These are phyloP conservation scores for Spea multiplicata DNA, from an alignment of 2,113 vertebrate genomes.

Conservation along the genomic window DNA sequence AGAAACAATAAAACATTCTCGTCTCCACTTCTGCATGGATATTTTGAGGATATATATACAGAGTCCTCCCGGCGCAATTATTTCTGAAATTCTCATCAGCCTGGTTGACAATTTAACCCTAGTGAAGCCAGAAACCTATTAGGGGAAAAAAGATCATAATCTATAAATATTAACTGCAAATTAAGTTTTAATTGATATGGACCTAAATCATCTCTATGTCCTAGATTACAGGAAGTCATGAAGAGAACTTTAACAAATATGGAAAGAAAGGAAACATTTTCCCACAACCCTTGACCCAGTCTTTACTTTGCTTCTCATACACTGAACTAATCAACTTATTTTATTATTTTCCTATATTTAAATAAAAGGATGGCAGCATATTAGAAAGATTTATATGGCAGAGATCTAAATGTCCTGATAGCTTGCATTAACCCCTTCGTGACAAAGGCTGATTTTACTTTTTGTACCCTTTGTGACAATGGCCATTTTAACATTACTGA, in stretches of 20 bases:
- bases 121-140: neutral
- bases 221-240: constrained; percentile 32
- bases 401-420: too few species aligned
- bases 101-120: neutral
- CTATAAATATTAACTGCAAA: neutral
- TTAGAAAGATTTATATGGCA: too few species aligned
- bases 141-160: neutral
- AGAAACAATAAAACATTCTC: neutral
- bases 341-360: too few species aligned
- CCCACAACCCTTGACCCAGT: constrained; percentile 39
- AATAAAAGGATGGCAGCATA: too few species aligned
- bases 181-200: neutral
- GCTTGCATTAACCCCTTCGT: too few species aligned
- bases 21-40: neutral
- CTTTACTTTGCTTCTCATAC: constrained; percentile 18
- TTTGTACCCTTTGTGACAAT: too few species aligned
- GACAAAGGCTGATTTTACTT: too few species aligned
- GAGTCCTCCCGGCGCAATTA: neutral
- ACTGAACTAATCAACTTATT: constrained; percentile 9
- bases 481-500: too few species aligned
- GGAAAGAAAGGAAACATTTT: constrained; percentile 28
- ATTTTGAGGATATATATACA: neutral
- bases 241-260: constrained; percentile 40
- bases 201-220: constrained; percentile 20
- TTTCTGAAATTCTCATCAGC: constrained; percentile 7